phyloP scores from a whole-genome alignment of 2,888 invertebrate species.

The Gisinianus flammeolus region DNA sequence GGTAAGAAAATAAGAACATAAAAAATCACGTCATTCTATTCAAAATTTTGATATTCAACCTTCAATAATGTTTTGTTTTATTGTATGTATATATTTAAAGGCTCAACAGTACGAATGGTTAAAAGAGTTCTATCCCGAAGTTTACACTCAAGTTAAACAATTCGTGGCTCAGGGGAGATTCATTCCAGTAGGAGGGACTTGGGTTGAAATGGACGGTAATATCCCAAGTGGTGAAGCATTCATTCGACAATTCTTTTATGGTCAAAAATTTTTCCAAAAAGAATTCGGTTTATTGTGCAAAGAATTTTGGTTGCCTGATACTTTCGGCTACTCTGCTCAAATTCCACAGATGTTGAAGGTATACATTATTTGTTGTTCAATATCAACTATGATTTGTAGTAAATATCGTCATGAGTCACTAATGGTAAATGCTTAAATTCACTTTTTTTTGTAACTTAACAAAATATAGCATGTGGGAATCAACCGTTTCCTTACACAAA shows the following conservation, averaged over 20 bases:
- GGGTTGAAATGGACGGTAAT: slow-evolving; percentile 65
- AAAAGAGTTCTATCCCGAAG: slow-evolving; percentile 63
- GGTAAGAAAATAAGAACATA: slow-evolving; percentile 19
- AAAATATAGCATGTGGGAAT: slow-evolving; percentile 61
- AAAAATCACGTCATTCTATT: slow-evolving; percentile 8
- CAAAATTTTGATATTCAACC: background rate
- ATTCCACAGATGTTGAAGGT: slow-evolving; percentile 64
- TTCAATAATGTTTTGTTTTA: background rate
- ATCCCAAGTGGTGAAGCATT: slow-evolving; percentile 64
- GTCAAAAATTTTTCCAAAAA: slow-evolving; percentile 63
- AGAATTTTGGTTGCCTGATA: slow-evolving; percentile 66
- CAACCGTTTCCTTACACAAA: slow-evolving; percentile 64
- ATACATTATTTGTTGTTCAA: background rate
- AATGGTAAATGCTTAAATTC: too few species aligned
- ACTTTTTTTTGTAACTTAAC: background rate
- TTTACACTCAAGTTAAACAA: slow-evolving; percentile 62
- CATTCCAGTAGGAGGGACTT: slow-evolving; percentile 65
- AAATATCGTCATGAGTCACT: too few species aligned
- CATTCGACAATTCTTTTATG: slow-evolving; percentile 65
- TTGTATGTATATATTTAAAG: slow-evolving; percentile 59
- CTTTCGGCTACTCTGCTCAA: slow-evolving; percentile 66
- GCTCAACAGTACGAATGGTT: slow-evolving; percentile 66
- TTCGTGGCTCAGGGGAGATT: slow-evolving; percentile 61
- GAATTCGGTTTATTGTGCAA: slow-evolving; percentile 63
- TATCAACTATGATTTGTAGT: too few species aligned